Base-by-base conservation (phyloP, 2,797 vertebrate species). In the Remorina albescens region DNA sequence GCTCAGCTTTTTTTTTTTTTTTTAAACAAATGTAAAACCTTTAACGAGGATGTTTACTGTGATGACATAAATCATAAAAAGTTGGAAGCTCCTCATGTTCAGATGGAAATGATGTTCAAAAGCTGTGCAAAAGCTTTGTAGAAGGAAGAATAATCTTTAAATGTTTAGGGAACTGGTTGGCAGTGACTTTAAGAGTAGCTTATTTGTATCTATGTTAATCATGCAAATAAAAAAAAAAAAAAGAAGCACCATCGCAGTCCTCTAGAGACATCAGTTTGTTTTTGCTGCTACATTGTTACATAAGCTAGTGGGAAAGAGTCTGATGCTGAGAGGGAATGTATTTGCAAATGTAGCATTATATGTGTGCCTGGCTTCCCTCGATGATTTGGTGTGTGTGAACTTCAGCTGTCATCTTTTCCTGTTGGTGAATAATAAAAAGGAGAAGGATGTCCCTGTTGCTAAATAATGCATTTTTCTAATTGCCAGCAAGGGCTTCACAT, bases 381-480 rank as follows among this genome's bases (percentile, higher is more conserved):
- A 55, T 66, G 42, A 74, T 77, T 56, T 60, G 10, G 16, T 9
- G 2, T 32, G 61, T 74, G 55, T 67, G 44, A 71, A 70, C 78
- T 56, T 56, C 25, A 70, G 21, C 68, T 71, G 51, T 83, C 71
- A 73, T 51, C 36, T 36, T 59, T 68, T 73, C 49, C 74, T 67
- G 71, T 49, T 56, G 50, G 50, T 36, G 36, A 74, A 63, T 59
- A 61, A 78, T 76, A 44, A 74, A 83, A 59, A 30, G 12, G 32
- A 44, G 57, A 7, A 26, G 6, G 37, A 47, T 57, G 41, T 44
- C 30, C 60, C 51, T 47, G 49, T 41, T 36, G 54, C 78, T 76
- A 79, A 90, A 82, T 82, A 83, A 86, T 71, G 54, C 58, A 78
- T 76, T 71, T 71, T 68, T 84, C 32, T 86, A 84, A 86, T 88